Conservation (phyloP, 2,113 vertebrate genomes). For the Daboia siamensis region DNA sequence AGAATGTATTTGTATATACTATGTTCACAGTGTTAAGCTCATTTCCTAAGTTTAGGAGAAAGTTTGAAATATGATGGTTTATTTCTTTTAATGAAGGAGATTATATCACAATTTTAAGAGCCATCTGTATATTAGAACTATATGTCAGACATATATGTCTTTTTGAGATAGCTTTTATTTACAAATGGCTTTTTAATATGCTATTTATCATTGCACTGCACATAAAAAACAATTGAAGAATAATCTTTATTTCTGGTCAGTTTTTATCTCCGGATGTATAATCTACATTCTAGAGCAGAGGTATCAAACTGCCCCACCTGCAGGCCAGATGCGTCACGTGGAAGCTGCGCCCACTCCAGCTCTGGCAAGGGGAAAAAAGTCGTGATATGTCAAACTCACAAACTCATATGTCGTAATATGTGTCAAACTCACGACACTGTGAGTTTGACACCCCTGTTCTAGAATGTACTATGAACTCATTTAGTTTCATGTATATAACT, state of each 20-base stretch:
- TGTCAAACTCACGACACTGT: too few species aligned
- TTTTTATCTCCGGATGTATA: neutral
- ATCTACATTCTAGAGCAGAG: neutral
- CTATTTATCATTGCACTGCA: neutral
- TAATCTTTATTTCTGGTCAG: neutral
- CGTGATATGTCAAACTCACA: too few species aligned
- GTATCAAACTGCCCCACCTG: too few species aligned
- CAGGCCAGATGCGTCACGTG: too few species aligned
- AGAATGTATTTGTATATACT: slow-evolving; percentile 11
- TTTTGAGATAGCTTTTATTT: neutral
- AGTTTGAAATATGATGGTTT: neutral
- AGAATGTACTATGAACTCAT: neutral
- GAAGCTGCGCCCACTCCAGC: too few species aligned
- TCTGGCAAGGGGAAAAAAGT: too few species aligned
- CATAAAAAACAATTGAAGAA: neutral
- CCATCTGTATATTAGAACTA: neutral
- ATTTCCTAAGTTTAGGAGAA: neutral
- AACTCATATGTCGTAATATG: too few species aligned
- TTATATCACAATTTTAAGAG: slow-evolving; percentile 18
- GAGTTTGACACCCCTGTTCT: too few species aligned
- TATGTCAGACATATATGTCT: neutral
- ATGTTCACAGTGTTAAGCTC: neutral
- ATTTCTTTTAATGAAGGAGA: neutral
- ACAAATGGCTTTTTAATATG: neutral
- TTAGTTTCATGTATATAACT: neutral